phyloP scores from a whole-genome alignment of 2,797 vertebrate genomes.

The Molossus molossus region DNA sequence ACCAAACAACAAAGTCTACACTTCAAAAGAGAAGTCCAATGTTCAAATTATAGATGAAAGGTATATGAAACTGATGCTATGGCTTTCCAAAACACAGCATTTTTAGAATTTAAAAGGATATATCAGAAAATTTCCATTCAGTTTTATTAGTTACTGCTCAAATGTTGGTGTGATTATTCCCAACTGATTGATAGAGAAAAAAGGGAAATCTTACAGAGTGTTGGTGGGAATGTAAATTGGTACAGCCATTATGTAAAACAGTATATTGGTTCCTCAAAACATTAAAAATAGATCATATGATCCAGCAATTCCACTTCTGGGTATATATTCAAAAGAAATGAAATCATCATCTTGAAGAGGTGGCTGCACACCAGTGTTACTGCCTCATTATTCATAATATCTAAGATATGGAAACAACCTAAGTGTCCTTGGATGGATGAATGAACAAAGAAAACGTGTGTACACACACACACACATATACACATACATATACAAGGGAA shows the following conservation, averaged over 20 bases:
- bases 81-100: background rate
- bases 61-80: background rate
- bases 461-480: background rate
- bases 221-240: background rate
- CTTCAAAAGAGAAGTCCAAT: background rate
- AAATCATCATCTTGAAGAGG: background rate
- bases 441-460: background rate
- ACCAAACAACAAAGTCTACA: background rate
- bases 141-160: background rate
- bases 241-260: background rate
- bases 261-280: background rate
- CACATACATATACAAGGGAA: background rate
- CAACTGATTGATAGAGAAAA: background rate
- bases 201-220: background rate
- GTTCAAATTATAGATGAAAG: background rate
- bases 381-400: background rate
- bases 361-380: background rate
- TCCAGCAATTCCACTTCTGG: background rate
- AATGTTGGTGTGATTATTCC: background rate
- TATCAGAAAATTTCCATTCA: background rate
- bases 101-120: slow-evolving; percentile 26
- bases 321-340: background rate
- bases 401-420: background rate
- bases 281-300: background rate
- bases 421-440: background rate